Conservation (phyloP, 1,140 invertebrate genomes). For the Streblospio benedicti region DNA sequence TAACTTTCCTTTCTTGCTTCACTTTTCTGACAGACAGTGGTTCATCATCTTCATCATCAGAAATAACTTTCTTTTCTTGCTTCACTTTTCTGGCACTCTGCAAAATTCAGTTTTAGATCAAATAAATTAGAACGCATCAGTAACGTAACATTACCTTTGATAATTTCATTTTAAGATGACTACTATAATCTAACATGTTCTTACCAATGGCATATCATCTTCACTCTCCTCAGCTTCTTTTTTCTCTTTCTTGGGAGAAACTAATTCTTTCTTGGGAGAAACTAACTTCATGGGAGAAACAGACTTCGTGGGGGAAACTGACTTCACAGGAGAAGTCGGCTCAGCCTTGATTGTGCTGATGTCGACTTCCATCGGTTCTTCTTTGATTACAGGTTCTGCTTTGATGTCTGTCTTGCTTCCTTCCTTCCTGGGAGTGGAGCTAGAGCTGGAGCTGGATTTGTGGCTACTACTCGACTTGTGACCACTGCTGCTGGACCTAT, state of each 20-base stretch:
- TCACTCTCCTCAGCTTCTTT: slow-evolving; percentile 50
- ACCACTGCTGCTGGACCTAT: too few relatives aligned
- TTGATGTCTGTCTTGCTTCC: neutral
- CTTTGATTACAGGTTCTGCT: neutral
- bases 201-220: slow-evolving; percentile 58
- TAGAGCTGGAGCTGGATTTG: neutral
- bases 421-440: neutral
- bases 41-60: slow-evolving; percentile 58
- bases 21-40: slow-evolving; percentile 60
- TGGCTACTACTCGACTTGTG: too few relatives aligned
- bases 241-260: neutral
- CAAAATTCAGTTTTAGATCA: neutral
- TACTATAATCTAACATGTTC: neutral
- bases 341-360: neutral
- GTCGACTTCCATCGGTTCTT: neutral
- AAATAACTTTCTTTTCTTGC: neutral
- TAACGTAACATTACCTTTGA: neutral
- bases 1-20: neutral
- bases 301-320: neutral
- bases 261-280: neutral
- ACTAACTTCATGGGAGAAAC: neutral
- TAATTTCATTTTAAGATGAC: neutral
- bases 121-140: neutral
- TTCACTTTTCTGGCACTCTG: slow-evolving; percentile 19
- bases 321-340: neutral